Evolutionary conservation across 2,797 vertebrate species (phyloP).

Genomic region (Pseudochirops cupreus): DNA sequence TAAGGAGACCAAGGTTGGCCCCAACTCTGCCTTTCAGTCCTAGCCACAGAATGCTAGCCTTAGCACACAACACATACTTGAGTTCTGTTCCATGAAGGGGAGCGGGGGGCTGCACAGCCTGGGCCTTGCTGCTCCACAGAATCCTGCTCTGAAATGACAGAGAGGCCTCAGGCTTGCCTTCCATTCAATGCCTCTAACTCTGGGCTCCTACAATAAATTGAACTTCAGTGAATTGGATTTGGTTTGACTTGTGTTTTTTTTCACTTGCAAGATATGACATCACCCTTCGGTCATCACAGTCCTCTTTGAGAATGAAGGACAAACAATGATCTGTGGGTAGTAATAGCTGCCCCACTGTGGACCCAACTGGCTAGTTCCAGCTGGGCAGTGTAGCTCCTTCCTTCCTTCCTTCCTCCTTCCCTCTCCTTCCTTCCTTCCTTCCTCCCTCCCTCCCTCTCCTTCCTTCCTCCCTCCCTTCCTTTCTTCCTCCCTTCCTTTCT

Average conservation of each 20-base stretch:
- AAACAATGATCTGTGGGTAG: neutral
- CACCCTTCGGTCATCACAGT: no score
- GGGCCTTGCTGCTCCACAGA: neutral
- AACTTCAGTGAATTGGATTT: no score
- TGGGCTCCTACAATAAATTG: neutral
- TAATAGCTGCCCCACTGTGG: neutral
- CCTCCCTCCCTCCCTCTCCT: no score
- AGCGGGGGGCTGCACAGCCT: neutral
- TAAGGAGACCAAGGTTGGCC: neutral
- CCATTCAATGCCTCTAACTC: neutral
- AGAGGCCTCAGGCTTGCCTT: neutral
- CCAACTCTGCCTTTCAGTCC: neutral
- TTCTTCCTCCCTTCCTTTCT: no score
- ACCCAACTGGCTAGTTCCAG: neutral
- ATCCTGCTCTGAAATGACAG: neutral
- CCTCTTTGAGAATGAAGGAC: neutral
- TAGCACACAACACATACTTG: neutral
- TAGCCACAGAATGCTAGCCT: neutral
- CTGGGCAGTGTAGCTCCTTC: neutral
- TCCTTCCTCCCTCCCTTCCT: no score
- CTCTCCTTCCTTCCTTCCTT: no score
- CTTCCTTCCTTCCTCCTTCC: no score
- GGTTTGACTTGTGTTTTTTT: no score
- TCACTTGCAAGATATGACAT: no score
- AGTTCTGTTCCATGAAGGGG: neutral